A percentile compares a stretch with the other conserved stretches of the same genome.
phyloP scores from a whole-genome alignment of 2,113 vertebrate genomes.

The Bubo bubo region DNA sequence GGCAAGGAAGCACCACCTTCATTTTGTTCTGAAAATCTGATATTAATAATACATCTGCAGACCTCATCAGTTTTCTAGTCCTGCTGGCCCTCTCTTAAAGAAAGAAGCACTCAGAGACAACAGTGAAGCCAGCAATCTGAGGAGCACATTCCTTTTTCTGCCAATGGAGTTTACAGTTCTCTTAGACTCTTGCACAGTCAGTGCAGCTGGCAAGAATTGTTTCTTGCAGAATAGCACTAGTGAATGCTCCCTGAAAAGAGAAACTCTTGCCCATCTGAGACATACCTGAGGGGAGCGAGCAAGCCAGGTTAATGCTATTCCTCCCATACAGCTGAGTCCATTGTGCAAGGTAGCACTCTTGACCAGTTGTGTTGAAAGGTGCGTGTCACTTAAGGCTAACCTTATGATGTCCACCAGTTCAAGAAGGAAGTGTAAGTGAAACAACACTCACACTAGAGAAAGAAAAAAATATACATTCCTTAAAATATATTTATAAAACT shows the following conservation, averaged over 20 bases:
- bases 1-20: not conserved
- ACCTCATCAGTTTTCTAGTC: not conserved
- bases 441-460: not conserved
- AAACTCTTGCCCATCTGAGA: not conserved
- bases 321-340: not conserved
- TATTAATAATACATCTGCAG: not conserved
- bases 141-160: not conserved
- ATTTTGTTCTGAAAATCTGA: not conserved
- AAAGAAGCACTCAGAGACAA: not conserved
- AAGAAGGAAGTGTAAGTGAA: not conserved
- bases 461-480: not conserved
- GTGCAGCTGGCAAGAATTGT: not conserved
- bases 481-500: not conserved
- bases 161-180: not conserved
- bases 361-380: not conserved
- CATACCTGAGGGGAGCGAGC: fast-evolving
- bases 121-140: not conserved
- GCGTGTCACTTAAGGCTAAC: not conserved
- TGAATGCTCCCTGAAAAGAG: not conserved
- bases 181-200: not conserved
- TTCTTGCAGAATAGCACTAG: not conserved
- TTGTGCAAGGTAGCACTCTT: not conserved
- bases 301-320: not conserved
- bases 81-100: not conserved
- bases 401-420: not conserved